Evolutionary conservation across 2,888 invertebrate genomes (phyloP), one percentile per base, ranked within the genome.

Genomic region (Hirtodrosophila cameraria): DNA sequence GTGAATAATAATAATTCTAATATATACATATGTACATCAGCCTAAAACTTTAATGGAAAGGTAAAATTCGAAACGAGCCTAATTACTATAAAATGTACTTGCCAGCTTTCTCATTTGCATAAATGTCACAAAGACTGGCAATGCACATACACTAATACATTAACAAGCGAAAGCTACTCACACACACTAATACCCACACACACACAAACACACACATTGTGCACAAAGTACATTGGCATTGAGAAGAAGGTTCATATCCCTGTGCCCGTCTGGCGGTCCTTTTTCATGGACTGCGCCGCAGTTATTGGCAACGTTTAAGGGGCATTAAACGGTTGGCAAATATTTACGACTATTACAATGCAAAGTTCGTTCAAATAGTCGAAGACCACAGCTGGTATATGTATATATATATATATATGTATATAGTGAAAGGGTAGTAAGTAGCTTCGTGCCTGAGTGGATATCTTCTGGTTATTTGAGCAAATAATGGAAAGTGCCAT

Each of bases 231-330:
- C 59, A 52, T 41, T 25, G 43, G 7, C 28, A 42, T 52, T 12
- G 12, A 23, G 46, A 27, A 36, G 45, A 15, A 38, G 35, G 43
- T 42, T 33, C 45, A 50, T 54, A 54, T 66, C 38, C 43, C 33
- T 48, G 28, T 60, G 33, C 48, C 43, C 46, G 28, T 61, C 33
- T 12, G 59, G 31, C 23, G 48, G 57, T 35, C 49, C 46, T 68
- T 53, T 50, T 68, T 53, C 54, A 30, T 39, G 33, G 53, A 41
- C 67, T 15, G 36, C 33, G 53, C 42, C 48, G 54, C 64, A 64
- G 67, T 79, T 76, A 76, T 76, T 79, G 76, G 80, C 65, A 79
- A 60, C 65, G 76, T 65, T 76, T 76, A 77, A 77, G 60, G 79
- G 66, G 74, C 77, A 60, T 80, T 77, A 73, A 77, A 80, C 65